phyloP scores from a whole-genome alignment of 2,888 invertebrate genomes.

The Tenthredo livida region DNA sequence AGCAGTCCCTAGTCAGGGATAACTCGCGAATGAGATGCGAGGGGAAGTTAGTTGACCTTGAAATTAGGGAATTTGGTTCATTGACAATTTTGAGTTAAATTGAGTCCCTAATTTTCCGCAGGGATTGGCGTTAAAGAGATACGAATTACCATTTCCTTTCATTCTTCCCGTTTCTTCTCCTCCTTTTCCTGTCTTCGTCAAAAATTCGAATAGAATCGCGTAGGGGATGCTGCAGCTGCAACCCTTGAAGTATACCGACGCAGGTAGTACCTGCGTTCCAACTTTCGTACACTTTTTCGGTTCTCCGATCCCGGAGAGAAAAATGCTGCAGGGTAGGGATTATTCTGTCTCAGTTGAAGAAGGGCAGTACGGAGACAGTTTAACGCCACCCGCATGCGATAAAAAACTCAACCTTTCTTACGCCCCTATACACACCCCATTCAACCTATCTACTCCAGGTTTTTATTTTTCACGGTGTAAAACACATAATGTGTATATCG shows the following conservation, averaged over 20 bases:
- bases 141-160: slow-evolving; percentile 15
- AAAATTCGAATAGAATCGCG: background rate
- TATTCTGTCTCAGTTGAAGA: slow-evolving; percentile 34
- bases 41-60: slow-evolving; percentile 43
- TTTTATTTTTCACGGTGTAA: background rate
- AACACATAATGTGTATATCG: background rate
- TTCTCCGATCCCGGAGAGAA: background rate
- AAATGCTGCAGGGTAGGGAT: slow-evolving; percentile 11
- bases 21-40: slow-evolving; percentile 35
- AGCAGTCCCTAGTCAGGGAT: slow-evolving; percentile 41
- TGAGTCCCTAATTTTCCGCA: slow-evolving; percentile 8
- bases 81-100: slow-evolving; percentile 26
- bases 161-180: background rate
- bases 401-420: slow-evolving; percentile 32
- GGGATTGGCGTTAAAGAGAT: slow-evolving; percentile 9
- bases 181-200: background rate
- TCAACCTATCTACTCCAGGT: background rate
- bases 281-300: background rate
- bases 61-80: slow-evolving; percentile 42
- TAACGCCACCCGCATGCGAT: slow-evolving; percentile 42
- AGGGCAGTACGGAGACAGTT: slow-evolving; percentile 15
- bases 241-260: background rate
- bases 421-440: background rate
- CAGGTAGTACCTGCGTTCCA: no score
- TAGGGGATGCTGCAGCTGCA: background rate